phyloP scores from a whole-genome alignment of 1,140 invertebrate species.

The Drosophila littoralis region DNA sequence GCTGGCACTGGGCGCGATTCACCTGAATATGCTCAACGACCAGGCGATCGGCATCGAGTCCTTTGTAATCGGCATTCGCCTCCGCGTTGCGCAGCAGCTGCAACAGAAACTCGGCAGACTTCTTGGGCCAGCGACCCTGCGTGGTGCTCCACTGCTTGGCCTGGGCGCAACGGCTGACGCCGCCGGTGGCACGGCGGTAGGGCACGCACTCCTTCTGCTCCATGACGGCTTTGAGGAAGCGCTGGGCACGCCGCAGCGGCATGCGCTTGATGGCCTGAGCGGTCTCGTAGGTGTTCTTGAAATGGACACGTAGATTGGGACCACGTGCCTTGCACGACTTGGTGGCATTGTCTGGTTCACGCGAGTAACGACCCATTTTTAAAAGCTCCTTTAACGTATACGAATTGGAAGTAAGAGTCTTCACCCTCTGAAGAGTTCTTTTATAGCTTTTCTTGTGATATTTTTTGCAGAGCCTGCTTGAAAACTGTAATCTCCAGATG shows the following conservation, averaged over 20 bases:
- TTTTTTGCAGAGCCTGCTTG: no score
- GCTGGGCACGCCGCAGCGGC: conserved; percentile 96
- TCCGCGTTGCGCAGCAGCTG: conserved; percentile 99
- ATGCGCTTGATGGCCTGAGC: conserved; percentile 98
- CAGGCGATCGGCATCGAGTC: conserved; percentile 98
- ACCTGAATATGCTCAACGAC: conserved; percentile 99
- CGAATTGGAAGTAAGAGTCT: no score
- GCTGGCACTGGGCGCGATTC: conserved; percentile 98
- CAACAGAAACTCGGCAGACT: conserved; percentile 98
- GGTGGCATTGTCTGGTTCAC: conserved; percentile 96
- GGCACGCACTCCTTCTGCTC: conserved; percentile 99
- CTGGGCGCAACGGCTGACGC: conserved; percentile 98
- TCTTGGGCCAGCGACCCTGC: conserved; percentile 99
- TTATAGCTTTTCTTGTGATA: no score
- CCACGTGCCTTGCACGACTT: conserved; percentile 99
- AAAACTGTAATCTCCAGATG: no score
- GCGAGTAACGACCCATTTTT: conserved; percentile 97
- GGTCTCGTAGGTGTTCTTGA: conserved; percentile 99
- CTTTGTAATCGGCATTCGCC: conserved; percentile 98
- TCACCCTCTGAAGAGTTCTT: no score
- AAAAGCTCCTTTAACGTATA: conserved; percentile 61
- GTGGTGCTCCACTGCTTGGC: conserved; percentile 98
- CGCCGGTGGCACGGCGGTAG: conserved; percentile 98
- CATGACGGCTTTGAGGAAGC: conserved; percentile 98
- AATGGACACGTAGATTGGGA: conserved; percentile 98